phyloP scores from a whole-genome alignment of 1,140 invertebrate species.

The Ericerus pela region DNA sequence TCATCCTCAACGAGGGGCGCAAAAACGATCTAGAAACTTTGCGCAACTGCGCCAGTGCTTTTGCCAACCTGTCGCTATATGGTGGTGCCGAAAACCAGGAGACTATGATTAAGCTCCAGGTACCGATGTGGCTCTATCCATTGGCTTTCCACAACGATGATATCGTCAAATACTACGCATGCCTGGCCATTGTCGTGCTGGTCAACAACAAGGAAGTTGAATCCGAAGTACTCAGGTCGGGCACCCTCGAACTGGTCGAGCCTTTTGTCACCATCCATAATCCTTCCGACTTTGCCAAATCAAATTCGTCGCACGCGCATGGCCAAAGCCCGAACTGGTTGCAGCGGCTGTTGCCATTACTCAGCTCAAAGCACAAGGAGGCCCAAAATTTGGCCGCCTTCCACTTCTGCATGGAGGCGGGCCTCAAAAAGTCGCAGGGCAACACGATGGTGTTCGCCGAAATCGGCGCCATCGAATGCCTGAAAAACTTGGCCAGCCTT shows the following conservation, averaged over 20 bases:
- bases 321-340: slow-evolving; percentile 96
- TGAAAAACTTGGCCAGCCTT: slow-evolving; percentile 93
- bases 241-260: slow-evolving; percentile 87
- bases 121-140: slow-evolving; percentile 96
- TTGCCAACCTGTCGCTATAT: slow-evolving; percentile 92
- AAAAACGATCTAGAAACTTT: slow-evolving; percentile 84
- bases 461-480: slow-evolving; percentile 85
- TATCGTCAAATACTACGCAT: slow-evolving; percentile 95
- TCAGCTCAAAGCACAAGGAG: slow-evolving; percentile 88
- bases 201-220: slow-evolving; percentile 98
- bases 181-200: slow-evolving; percentile 87
- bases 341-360: slow-evolving; percentile 79
- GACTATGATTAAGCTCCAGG: slow-evolving; percentile 89
- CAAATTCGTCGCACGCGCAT: slow-evolving; percentile 80
- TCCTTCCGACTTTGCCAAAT: slow-evolving; percentile 87
- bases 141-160: slow-evolving; percentile 93
- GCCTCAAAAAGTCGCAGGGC: slow-evolving; percentile 91
- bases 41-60: slow-evolving; percentile 84
- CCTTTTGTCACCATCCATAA: slow-evolving; percentile 89
- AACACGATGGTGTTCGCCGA: slow-evolving; percentile 87
- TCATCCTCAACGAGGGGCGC: slow-evolving; percentile 86
- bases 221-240: slow-evolving; percentile 85
- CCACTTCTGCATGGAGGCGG: slow-evolving; percentile 98
- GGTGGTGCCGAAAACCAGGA: slow-evolving; percentile 91
- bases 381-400: slow-evolving; percentile 93